Evolutionary conservation across 2,888 invertebrate genomes (phyloP).

Genomic region (Nebria brevicollis): DNA sequence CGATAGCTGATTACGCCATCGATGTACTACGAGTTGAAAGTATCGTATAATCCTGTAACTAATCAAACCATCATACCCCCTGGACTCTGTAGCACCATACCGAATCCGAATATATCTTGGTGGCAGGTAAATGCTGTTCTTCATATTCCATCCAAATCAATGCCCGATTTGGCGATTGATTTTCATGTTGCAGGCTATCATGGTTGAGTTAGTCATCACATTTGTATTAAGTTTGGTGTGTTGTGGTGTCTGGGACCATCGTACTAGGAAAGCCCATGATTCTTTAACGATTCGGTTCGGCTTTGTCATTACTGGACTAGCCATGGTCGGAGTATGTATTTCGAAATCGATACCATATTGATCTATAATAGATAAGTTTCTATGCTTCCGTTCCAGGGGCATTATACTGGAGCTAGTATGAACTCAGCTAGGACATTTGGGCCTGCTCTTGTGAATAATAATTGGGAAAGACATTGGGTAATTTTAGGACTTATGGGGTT

Average conservation of each 20-base stretch:
- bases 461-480: conserved; percentile 76
- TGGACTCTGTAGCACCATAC: conserved; percentile 73
- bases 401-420: conserved; percentile 75
- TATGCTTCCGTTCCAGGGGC: conserved; percentile 56
- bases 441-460: conserved; percentile 75
- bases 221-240: conserved; percentile 72
- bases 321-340: conserved; percentile 71
- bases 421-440: conserved; percentile 76
- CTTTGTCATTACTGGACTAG: conserved; percentile 72
- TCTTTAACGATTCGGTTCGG: conserved; percentile 75
- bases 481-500: conserved; percentile 49
- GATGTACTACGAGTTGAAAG: conserved; percentile 51
- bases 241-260: conserved; percentile 79
- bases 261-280: conserved; percentile 72
- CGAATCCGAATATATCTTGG: conserved; percentile 63
- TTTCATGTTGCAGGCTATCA: conserved; percentile 65
- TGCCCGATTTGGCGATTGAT: too few relatives aligned
- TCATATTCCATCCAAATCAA: conserved; percentile 31
- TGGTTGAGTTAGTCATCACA: conserved; percentile 73
- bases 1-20: conserved; percentile 61
- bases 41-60: conserved; percentile 50
- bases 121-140: conserved; percentile 53
- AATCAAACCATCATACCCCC: conserved; percentile 53
- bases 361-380: background rate
- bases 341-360: background rate